Evolutionary conservation across 2,797 vertebrate genomes (phyloP).

Genomic region (Falco biarmicus): DNA sequence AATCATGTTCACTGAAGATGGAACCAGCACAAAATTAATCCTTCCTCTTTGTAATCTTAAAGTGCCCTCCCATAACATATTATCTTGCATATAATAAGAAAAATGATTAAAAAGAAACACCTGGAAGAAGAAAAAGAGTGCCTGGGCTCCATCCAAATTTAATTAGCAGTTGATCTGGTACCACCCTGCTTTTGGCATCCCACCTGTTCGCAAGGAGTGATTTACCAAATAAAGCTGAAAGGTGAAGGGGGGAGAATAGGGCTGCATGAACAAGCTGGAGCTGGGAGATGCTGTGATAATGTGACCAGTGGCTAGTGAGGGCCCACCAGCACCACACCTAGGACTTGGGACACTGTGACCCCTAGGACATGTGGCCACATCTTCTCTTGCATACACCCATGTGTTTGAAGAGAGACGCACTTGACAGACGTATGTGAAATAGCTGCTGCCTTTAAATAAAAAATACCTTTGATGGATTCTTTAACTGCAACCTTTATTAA

Average conservation of each 20-base stretch:
- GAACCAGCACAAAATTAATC: neutral
- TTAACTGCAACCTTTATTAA: neutral
- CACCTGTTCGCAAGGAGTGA: neutral
- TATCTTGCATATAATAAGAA: neutral
- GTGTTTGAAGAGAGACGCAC: neutral
- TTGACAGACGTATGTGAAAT: too few species aligned
- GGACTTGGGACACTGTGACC: accelerated
- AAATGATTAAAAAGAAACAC: neutral
- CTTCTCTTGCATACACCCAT: neutral
- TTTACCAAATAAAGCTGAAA: neutral
- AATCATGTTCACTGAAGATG: neutral
- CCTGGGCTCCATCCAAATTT: neutral
- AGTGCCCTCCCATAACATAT: neutral
- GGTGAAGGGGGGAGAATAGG: neutral
- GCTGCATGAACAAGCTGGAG: neutral
- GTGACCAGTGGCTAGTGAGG: neutral
- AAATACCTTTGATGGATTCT: neutral
- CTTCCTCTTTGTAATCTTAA: neutral
- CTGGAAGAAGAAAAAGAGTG: neutral
- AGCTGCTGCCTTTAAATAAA: neutral
- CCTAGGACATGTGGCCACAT: accelerated
- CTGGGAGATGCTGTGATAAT: too few species aligned
- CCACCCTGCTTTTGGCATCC: neutral
- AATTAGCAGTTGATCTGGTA: neutral
- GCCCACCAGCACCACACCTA: neutral